Conservation (phyloP, 64 coral and sea anemone genomes). For the Hydrozoanthus tunicans region DNA sequence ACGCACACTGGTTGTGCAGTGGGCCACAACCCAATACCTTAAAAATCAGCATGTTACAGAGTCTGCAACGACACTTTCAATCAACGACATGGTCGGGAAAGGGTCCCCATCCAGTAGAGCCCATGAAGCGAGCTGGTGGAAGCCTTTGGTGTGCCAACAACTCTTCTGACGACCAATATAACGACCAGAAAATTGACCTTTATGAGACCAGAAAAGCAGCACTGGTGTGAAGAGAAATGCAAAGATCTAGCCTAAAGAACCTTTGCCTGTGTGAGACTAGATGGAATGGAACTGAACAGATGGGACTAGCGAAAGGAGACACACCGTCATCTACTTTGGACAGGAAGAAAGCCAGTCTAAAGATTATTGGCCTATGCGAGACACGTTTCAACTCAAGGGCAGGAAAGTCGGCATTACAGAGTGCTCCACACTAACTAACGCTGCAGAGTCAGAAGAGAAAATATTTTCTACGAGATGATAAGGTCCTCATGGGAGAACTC, state of each 20-base stretch:
- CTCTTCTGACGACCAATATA: too few species aligned
- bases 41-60: too few species aligned
- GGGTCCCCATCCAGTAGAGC: too few species aligned
- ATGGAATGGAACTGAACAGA: slow-evolving; percentile 1
- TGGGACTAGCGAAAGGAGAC: background rate
- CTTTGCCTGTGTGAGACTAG: background rate
- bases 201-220: background rate
- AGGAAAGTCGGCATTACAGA: slow-evolving; percentile 15
- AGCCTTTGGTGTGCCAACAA: background rate
- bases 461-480: background rate
- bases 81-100: too few species aligned
- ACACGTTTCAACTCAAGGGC: slow-evolving; percentile 30
- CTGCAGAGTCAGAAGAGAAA: background rate
- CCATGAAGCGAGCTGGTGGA: too few species aligned
- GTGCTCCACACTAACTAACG: slow-evolving; percentile 22
- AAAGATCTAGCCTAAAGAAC: background rate
- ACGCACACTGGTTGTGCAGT: too few species aligned
- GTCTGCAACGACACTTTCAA: too few species aligned
- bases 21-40: too few species aligned
- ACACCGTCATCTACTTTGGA: background rate
- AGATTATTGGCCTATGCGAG: too few species aligned
- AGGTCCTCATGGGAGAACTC: too few species aligned
- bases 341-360: too few species aligned
- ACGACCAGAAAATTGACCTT: too few species aligned
- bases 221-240: background rate